Evolutionary conservation across 2,113 vertebrate species (phyloP).

Genomic region (Megalops atlanticus): DNA sequence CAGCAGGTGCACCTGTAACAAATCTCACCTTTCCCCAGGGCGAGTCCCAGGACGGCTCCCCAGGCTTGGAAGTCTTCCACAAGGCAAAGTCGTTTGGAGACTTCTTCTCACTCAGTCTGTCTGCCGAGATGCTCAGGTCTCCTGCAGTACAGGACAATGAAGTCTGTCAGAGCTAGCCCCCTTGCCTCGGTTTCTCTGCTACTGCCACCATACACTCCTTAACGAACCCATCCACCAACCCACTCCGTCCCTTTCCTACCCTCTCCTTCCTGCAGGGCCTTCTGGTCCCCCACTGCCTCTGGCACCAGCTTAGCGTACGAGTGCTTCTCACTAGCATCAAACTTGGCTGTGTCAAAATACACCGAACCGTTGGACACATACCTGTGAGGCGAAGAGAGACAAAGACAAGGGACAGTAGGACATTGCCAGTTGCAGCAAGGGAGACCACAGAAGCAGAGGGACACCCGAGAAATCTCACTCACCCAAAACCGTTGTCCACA

Average conservation of each 20-base stretch:
- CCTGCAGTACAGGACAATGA: conserved; percentile 62
- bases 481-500: conserved; percentile 92
- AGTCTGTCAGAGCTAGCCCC: background rate
- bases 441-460: background rate
- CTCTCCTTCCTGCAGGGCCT: conserved; percentile 94
- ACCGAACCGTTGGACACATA: conserved; percentile 93
- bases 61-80: conserved; percentile 96
- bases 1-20: background rate
- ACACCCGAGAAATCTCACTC: conserved; percentile 48
- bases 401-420: conserved; percentile 3
- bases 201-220: too few relatives aligned
- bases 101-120: conserved; percentile 86
- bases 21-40: conserved; percentile 90
- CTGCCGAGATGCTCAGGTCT: conserved; percentile 89
- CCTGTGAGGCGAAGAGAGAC: conserved; percentile 61
- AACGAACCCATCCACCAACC: too few relatives aligned
- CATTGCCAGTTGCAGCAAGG: background rate
- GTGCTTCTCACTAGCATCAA: conserved; percentile 80
- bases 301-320: conserved; percentile 95
- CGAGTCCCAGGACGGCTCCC: conserved; percentile 93
- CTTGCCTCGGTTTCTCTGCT: too few relatives aligned
- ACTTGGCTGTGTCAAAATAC: conserved; percentile 90
- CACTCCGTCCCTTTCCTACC: conserved; percentile 63
- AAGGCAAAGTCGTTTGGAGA: conserved; percentile 91
- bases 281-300: conserved; percentile 94